Base-by-base conservation (phyloP, 53 echinoderm and acorn worm species). In the Arbacia lixula region DNA sequence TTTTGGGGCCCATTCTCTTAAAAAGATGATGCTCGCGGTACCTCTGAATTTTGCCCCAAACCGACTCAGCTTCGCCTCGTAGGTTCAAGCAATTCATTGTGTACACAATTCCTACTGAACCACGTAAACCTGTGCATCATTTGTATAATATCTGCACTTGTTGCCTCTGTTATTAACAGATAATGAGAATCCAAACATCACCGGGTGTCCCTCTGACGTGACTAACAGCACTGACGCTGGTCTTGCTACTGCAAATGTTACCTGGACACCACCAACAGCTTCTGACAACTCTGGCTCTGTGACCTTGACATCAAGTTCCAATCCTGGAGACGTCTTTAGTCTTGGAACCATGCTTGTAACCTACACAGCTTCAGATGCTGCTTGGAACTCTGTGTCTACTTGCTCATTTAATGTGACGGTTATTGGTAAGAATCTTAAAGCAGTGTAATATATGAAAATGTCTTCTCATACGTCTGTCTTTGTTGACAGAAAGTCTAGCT, bases 251-350 rank as follows among this genome's bases (percentile, higher is more conserved):
- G 53, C 46, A 11, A 42, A 60, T 2, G 90, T 90, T 39, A 62
- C 62, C 20, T 90, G 90, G 90, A 72, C 67, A 36, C 53, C 46
- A 33, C 90, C 90, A 4, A 53, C 65, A 9, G 86, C 65, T 9
- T 63, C 83, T 16, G 90, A 90, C 80, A 90, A 90, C 46, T 64
- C 81, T 66, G 86, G 86, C 27, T 54, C 17, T 14, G 57, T 57
- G 77, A 77, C 28, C 12, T 17, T 77, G 57, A 77, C 77, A 27
- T 58, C 77, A 9, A 38, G 38, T 6, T 35, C 46, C 57, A 53
- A 85, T 58, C 43, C 35, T 16, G 89, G 77, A 27, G 49, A 53
- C 6, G 43, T 53, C 36, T 89, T 89, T 19, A 66, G 75, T 10
- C 65, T 89, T 51, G 85, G 84, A 33, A 4, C 12, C 20, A 84